Conservation (phyloP, 2,888 invertebrate species). For the Clunio marinus region DNA sequence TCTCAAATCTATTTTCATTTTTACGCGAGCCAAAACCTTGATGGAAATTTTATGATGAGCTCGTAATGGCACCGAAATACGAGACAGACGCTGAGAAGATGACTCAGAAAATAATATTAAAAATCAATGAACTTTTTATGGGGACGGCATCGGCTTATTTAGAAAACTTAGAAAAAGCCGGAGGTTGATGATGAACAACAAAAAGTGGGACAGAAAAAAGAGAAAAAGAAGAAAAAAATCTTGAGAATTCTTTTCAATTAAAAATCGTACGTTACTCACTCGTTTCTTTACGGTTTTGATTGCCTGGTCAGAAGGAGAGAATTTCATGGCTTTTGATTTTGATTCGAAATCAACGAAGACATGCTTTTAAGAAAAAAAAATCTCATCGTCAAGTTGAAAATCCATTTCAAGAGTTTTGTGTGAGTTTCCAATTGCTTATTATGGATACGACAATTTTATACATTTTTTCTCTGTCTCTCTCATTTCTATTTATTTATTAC, state of each 20-base stretch:
- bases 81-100: neutral
- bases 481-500: no score
- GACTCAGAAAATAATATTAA: neutral
- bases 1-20: neutral
- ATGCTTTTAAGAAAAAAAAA: no score
- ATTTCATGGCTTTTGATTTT: neutral
- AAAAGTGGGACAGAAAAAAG: neutral
- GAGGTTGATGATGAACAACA: neutral
- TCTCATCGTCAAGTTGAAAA: neutral
- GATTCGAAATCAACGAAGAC: conserved; percentile 18
- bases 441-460: conserved; percentile 28
- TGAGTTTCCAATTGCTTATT: conserved; percentile 22
- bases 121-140: conserved; percentile 1
- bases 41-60: neutral
- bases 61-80: neutral
- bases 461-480: neutral
- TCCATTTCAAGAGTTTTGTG: conserved; percentile 31
- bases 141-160: no score
- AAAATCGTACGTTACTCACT: no score
- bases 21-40: neutral
- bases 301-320: neutral
- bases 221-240: neutral
- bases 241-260: neutral
- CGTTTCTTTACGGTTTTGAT: no score
- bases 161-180: neutral